Evolutionary conservation across 2,113 vertebrate genomes (phyloP).

Genomic region (Hassar affinis): DNA sequence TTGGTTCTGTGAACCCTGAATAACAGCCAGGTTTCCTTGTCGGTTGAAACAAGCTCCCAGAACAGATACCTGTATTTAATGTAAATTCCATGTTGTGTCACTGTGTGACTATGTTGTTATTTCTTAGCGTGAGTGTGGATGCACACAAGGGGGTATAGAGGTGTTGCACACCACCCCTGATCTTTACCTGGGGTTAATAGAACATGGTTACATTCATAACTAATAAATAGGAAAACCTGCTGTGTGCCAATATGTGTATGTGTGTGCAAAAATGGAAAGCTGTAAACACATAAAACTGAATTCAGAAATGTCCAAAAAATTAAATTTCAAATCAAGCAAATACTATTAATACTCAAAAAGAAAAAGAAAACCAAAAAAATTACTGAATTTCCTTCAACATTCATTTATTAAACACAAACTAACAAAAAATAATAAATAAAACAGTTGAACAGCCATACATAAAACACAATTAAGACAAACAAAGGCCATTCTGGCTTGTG

Average conservation of each 20-base stretch:
- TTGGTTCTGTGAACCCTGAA: background rate
- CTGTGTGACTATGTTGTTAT: background rate
- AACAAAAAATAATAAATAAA: constrained; percentile 73
- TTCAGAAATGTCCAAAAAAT: background rate
- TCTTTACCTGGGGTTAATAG: background rate
- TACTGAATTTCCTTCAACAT: constrained; percentile 20
- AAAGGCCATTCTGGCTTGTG: constrained; percentile 39
- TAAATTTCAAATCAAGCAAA: background rate
- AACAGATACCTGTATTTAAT: background rate
- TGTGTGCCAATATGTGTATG: background rate
- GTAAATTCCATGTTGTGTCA: background rate
- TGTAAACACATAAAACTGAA: background rate
- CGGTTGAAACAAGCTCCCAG: background rate
- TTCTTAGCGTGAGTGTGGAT: background rate
- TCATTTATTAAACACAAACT: constrained; percentile 76
- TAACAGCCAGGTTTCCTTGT: constrained; percentile 1
- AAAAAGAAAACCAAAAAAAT: background rate
- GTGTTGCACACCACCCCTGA: background rate
- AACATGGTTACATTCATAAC: background rate
- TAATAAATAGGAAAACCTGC: background rate
- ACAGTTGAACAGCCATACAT: constrained; percentile 59
- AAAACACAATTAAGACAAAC: constrained; percentile 64
- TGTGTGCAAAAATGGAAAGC: background rate
- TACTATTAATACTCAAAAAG: background rate
- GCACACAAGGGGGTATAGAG: background rate